phyloP scores from a whole-genome alignment of 2,888 invertebrate genomes.

The Oegoconia quadripuncta region DNA sequence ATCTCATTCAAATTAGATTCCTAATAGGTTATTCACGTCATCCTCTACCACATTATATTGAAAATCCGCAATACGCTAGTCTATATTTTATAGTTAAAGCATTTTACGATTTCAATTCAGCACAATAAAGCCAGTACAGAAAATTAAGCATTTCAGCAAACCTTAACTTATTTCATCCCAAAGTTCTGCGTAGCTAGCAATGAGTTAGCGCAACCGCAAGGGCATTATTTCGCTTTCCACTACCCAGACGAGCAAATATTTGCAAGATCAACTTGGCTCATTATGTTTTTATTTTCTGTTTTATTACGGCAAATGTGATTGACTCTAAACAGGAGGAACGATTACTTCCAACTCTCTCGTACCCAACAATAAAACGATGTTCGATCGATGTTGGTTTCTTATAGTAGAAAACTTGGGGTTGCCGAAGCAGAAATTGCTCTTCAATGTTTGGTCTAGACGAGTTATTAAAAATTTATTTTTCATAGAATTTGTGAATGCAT shows the following conservation, averaged over 20 bases:
- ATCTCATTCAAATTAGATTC: no score
- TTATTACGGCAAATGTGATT: constrained; percentile 62
- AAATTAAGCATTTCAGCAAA: constrained; percentile 43
- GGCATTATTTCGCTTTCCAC: constrained; percentile 39
- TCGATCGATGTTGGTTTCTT: constrained; percentile 51
- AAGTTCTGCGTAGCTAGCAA: constrained; percentile 33
- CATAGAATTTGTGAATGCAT: constrained; percentile 55
- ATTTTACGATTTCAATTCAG: constrained; percentile 1
- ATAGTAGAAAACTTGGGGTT: constrained; percentile 62
- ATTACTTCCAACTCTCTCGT: constrained; percentile 37
- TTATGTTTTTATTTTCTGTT: constrained; percentile 67
- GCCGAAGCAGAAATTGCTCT: constrained; percentile 53
- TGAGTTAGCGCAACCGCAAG: constrained; percentile 31
- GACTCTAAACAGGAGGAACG: constrained; percentile 64
- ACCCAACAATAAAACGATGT: constrained; percentile 54
- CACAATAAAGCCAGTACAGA: constrained; percentile 32
- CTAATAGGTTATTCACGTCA: no score
- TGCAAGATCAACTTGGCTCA: constrained; percentile 60
- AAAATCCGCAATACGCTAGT: no score
- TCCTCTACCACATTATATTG: no score
- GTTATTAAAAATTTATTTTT: constrained; percentile 68
- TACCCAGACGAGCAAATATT: constrained; percentile 61
- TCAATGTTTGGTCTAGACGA: constrained; percentile 69
- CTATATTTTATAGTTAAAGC: no score
- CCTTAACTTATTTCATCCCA: constrained; percentile 28